Evolutionary conservation across 1,140 invertebrate species (phyloP), one percentile per base, ranked within the genome.

Genomic region (Lithobius niger): DNA sequence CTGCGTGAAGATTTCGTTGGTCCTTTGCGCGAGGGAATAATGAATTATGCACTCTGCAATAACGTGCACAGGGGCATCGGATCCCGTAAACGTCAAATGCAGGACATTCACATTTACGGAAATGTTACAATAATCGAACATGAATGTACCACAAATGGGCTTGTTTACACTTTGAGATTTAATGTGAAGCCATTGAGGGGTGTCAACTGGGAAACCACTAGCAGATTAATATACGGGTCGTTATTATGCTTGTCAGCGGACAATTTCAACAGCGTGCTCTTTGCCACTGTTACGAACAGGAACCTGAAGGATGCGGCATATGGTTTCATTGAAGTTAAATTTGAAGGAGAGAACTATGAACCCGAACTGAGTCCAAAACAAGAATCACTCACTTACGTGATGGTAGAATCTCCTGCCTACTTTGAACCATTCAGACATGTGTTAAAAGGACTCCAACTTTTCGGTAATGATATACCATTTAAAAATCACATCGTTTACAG

Each of bases 211-310:
- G 57, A 64, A 24, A 53, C 50, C 1, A 72, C 74, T 0, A 78
- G 79, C 63, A 68, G 79, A 47, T 76, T 88, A 24, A 75, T 86
- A 64, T 79, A 70, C 67, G 85, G 86, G 0, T 80, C 82, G 0
- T 67, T 89, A n/a, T 60, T 89, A 0, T 77, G 82, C 57, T 75
- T 89, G 25, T 82, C 82, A 1, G 69, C 59, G 10, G 77, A 84
- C 62, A 73, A 81, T 49, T 88, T 86, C 66, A 67, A 75, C 25
- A 76, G 75, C 27, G 69, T 84, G 27, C 67, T 83, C 31, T 77
- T 86, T 60, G 84, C 77, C 18, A 79, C 76, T 1, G 79, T 88
- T 22, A 64, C 72, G 2, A 72, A 82, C 25, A 69, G 80, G 42
- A 72, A 82, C 36, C 27, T 60, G 0, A 64, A 75, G 28, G 59